These are phyloP conservation scores for Porites evermanni DNA, from an alignment of 92 coral and sea anemone genomes.

Conservation along the genomic window DNA sequence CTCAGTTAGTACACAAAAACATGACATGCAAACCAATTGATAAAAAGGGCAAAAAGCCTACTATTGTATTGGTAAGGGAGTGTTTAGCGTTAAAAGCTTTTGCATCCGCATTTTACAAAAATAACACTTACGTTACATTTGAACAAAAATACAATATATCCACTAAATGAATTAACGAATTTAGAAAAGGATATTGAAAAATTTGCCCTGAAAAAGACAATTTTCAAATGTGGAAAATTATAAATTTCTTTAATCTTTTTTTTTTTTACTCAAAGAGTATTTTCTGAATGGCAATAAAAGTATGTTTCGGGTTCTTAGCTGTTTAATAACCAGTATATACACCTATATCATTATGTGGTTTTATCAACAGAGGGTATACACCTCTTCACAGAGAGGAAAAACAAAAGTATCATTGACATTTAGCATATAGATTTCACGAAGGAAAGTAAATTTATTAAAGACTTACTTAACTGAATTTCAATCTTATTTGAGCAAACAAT, in stretches of 20 bases:
- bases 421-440: neutral
- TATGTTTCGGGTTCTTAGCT: no score
- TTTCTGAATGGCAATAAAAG: no score
- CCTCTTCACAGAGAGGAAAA: neutral
- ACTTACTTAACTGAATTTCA: neutral
- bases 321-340: no score
- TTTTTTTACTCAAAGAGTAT: no score
- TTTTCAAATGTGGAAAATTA: no score
- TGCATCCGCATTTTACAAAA: neutral
- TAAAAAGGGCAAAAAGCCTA: neutral
- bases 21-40: neutral
- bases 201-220: no score
- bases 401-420: neutral
- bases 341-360: no score
- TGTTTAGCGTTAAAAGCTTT: neutral
- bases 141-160: no score
- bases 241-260: no score
- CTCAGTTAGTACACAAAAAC: neutral
- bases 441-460: neutral
- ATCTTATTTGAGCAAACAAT: neutral
- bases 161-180: neutral
- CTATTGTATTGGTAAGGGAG: neutral
- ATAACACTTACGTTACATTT: neutral
- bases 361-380: no score
- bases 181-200: neutral